phyloP scores from a whole-genome alignment of 2,888 invertebrate species.

The Schizotus pectinicornis region DNA sequence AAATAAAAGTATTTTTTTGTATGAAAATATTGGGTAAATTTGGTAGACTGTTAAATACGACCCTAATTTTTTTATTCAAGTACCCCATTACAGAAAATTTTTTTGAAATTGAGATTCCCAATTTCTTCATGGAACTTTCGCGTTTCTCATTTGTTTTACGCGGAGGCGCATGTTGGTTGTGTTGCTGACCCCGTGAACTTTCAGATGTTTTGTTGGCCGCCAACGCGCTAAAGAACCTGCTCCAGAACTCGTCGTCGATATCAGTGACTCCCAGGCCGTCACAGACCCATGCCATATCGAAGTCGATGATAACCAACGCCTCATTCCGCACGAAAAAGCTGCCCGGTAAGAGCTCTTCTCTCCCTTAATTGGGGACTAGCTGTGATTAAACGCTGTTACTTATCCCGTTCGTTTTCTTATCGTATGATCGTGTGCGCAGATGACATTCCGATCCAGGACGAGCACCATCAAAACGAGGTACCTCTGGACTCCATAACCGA shows the following conservation, averaged over 20 bases:
- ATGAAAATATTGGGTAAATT: too few species aligned
- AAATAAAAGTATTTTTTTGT: too few species aligned
- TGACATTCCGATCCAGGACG: conserved; percentile 86
- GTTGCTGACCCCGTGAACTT: too few species aligned
- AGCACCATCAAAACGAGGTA: conserved; percentile 67
- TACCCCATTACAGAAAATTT: too few species aligned
- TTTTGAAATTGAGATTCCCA: too few species aligned
- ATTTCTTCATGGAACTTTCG: too few species aligned
- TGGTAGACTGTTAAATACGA: too few species aligned
- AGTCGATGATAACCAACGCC: conserved; percentile 97
- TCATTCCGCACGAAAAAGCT: conserved; percentile 97
- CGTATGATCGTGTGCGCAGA: conserved; percentile 64
- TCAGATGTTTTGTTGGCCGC: conserved; percentile 79
- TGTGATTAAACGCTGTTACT: background rate
- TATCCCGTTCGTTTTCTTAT: background rate
- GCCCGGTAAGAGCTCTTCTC: conserved; percentile 70
- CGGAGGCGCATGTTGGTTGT: too few species aligned
- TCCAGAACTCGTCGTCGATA: conserved; percentile 62
- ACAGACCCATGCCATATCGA: conserved; percentile 70
- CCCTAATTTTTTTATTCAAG: too few species aligned
- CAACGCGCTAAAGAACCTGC: conserved; percentile 85
- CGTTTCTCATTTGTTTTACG: too few species aligned
- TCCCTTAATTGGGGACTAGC: background rate
- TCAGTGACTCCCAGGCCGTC: conserved; percentile 50
- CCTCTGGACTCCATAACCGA: conserved; percentile 73